These are phyloP conservation scores for Catamblyrhynchus diadema DNA, from an alignment of 2,797 vertebrate genomes.

Conservation along the genomic window DNA sequence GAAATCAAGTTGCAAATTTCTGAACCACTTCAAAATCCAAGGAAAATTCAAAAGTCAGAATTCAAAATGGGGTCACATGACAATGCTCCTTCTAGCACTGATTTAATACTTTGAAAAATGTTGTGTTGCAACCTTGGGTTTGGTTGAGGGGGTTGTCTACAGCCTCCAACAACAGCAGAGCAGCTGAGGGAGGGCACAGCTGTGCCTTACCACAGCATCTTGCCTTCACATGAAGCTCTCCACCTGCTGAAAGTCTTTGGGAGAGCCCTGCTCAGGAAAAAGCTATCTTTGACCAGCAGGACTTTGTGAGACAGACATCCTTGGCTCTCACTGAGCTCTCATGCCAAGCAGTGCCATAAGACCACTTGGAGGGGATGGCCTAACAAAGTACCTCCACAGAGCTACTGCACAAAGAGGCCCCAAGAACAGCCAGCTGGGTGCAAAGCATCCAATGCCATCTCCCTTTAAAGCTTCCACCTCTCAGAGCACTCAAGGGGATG, in stretches of 20 bases:
- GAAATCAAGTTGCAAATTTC: background rate
- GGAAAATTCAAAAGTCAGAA: background rate
- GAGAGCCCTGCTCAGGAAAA: background rate
- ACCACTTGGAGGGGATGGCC: background rate
- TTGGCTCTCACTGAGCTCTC: background rate
- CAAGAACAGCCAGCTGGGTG: background rate
- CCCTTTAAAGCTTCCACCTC: background rate
- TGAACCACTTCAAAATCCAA: background rate
- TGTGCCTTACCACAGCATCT: background rate
- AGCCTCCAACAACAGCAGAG: background rate
- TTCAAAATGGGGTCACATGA: background rate
- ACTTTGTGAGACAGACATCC: background rate
- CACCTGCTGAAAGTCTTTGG: background rate
- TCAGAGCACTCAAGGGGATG: background rate
- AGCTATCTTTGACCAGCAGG: fast-evolving
- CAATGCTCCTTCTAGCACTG: background rate
- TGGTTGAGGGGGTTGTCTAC: background rate
- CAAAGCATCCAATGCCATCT: background rate
- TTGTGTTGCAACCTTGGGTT: background rate
- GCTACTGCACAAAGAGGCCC: fast-evolving
- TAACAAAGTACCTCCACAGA: background rate
- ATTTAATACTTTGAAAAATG: background rate
- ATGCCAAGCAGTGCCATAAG: fast-evolving
- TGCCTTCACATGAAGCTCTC: background rate
- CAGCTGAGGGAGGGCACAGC: background rate